Evolutionary conservation across 2,888 invertebrate species (phyloP).

Genomic region (Drosophila algonquin): DNA sequence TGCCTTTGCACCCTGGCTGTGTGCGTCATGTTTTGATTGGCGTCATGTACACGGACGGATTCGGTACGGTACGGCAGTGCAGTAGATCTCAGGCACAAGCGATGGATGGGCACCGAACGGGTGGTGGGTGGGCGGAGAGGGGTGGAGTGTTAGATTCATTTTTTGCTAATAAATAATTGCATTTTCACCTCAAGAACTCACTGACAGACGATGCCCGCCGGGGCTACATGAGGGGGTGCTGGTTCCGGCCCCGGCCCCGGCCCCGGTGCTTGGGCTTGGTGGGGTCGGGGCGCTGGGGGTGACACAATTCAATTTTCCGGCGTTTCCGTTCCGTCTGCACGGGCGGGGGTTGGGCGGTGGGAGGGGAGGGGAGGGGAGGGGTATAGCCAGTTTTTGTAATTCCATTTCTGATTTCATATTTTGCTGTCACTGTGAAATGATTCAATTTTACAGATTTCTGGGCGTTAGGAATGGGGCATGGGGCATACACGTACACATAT

Average conservation of each 20-base stretch:
- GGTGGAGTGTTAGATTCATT: conserved; percentile 18
- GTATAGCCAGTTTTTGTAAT: conserved; percentile 63
- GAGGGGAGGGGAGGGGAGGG: background rate
- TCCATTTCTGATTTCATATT: conserved; percentile 75
- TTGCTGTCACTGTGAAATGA: conserved; percentile 76
- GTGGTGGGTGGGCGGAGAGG: no score
- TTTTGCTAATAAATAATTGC: conserved; percentile 74
- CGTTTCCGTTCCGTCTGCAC: conserved; percentile 67
- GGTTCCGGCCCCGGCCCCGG: background rate
- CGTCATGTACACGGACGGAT: conserved; percentile 58
- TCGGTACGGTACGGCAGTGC: conserved; percentile 19
- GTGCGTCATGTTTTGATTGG: conserved; percentile 80
- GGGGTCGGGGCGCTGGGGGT: conserved; percentile 15
- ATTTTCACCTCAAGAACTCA: conserved; percentile 78
- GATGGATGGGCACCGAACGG: no score
- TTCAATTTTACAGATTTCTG: conserved; percentile 72
- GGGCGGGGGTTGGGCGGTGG: background rate
- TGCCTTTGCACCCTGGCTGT: conserved; percentile 5
- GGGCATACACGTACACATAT: background rate
- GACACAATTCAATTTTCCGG: conserved; percentile 75
- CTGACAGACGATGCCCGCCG: conserved; percentile 59
- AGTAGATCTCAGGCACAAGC: background rate
- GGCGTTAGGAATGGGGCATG: conserved; percentile 24
- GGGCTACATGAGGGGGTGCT: conserved; percentile 2
- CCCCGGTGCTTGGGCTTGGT: background rate